phyloP scores from a whole-genome alignment of 2,888 invertebrate species.

The Hemaris fuciformis region DNA sequence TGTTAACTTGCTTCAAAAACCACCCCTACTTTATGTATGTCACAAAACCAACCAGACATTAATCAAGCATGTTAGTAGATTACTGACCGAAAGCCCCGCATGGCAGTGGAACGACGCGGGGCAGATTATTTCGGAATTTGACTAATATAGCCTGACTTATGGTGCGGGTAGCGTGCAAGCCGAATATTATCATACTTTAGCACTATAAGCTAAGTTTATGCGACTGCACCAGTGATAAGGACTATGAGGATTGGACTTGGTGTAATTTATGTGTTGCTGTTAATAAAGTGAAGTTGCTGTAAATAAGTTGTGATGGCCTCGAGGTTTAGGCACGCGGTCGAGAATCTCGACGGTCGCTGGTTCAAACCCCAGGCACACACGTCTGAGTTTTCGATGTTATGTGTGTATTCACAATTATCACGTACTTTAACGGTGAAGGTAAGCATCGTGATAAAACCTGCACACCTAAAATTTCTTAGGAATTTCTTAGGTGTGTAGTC shows the following conservation, averaged over 20 bases:
- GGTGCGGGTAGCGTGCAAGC: constrained; percentile 18
- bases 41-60: not conserved
- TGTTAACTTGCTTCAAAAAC: too few species aligned
- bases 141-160: constrained; percentile 39
- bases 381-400: too few species aligned
- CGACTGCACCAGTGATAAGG: not conserved
- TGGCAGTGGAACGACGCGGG: constrained; percentile 25
- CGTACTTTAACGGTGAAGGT: too few species aligned
- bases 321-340: too few species aligned
- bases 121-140: constrained; percentile 35
- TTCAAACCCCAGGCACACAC: too few species aligned
- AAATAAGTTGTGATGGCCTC: too few species aligned
- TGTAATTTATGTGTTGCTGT: not conserved
- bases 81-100: constrained; percentile 26
- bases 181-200: constrained; percentile 2
- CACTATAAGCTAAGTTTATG: not conserved
- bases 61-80: not conserved
- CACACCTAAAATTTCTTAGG: too few species aligned
- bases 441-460: too few species aligned
- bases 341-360: too few species aligned
- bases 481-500: too few species aligned
- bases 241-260: not conserved
- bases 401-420: too few species aligned
- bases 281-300: not conserved
- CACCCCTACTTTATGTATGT: too few species aligned